Conservation (phyloP, 2,113 vertebrate genomes). For the Ctenodactylus gundi region DNA sequence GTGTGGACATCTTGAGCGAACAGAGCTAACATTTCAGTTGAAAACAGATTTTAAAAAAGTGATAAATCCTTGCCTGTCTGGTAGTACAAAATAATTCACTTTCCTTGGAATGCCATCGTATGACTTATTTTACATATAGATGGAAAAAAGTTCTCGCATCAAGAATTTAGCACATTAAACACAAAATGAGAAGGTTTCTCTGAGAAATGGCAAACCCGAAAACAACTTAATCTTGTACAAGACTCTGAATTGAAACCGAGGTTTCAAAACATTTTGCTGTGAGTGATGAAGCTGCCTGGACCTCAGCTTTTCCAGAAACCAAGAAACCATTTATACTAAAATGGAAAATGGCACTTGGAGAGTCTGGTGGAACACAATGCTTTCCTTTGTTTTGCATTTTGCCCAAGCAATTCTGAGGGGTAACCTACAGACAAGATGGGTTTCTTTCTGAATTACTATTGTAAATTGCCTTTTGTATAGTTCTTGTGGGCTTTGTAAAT, state of each 20-base stretch:
- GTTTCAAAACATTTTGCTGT: conserved; percentile 49
- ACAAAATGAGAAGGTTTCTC: background rate
- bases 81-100: background rate
- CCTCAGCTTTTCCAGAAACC: conserved; percentile 60
- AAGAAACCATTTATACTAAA: conserved; percentile 63
- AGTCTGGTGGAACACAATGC: conserved; percentile 52
- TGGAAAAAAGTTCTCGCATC: background rate
- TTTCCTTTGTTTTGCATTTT: conserved; percentile 69
- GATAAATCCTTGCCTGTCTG: background rate
- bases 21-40: conserved; percentile 40
- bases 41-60: conserved; percentile 4
- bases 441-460: conserved; percentile 44
- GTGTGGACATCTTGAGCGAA: background rate
- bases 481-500: conserved; percentile 51
- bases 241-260: conserved; percentile 66
- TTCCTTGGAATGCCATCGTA: background rate
- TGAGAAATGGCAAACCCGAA: conserved; percentile 28
- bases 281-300: conserved; percentile 64
- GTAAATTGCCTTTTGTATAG: background rate
- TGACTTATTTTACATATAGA: conserved; percentile 25
- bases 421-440: background rate
- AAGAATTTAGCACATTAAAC: conserved; percentile 34
- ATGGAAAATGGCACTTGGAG: conserved; percentile 44
- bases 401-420: conserved; percentile 38
- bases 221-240: conserved; percentile 45